Evolutionary conservation across 2,113 vertebrate genomes (phyloP).

Genomic region (Fregata magnificens): DNA sequence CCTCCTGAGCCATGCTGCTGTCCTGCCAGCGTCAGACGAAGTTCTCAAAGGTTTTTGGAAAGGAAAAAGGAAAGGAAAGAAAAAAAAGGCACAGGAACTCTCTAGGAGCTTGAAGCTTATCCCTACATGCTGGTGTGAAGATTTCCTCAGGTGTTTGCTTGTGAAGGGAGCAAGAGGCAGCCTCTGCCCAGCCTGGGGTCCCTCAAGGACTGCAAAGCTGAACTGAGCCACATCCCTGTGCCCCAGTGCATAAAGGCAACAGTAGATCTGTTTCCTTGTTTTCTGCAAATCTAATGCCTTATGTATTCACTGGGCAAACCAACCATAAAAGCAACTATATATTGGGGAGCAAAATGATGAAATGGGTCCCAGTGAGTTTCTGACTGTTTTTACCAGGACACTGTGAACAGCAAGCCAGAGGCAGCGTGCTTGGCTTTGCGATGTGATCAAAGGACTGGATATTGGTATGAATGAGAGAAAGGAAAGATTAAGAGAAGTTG

Average conservation of each 20-base stretch:
- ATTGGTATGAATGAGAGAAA: neutral
- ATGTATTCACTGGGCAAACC: neutral
- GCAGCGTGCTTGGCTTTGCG: neutral
- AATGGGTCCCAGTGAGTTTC: neutral
- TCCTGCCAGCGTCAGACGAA: neutral
- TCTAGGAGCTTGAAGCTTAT: neutral
- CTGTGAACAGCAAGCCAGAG: neutral
- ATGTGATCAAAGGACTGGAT: neutral
- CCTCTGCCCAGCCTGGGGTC: neutral
- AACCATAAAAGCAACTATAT: neutral
- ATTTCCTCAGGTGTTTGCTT: neutral
- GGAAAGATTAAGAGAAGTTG: conserved; percentile 29
- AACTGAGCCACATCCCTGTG: neutral
- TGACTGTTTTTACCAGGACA: neutral
- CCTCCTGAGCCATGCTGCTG: neutral
- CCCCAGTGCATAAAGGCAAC: neutral
- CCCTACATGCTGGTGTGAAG: neutral
- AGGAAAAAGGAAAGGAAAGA: neutral
- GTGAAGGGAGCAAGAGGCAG: neutral
- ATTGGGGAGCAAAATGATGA: neutral
- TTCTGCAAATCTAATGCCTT: neutral
- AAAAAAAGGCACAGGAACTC: neutral
- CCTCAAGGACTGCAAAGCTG: neutral
- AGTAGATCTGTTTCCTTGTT: neutral
- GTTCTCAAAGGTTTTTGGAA: neutral